Evolutionary conservation across 2,113 vertebrate genomes (phyloP).

Genomic region (Cepphus grylle): DNA sequence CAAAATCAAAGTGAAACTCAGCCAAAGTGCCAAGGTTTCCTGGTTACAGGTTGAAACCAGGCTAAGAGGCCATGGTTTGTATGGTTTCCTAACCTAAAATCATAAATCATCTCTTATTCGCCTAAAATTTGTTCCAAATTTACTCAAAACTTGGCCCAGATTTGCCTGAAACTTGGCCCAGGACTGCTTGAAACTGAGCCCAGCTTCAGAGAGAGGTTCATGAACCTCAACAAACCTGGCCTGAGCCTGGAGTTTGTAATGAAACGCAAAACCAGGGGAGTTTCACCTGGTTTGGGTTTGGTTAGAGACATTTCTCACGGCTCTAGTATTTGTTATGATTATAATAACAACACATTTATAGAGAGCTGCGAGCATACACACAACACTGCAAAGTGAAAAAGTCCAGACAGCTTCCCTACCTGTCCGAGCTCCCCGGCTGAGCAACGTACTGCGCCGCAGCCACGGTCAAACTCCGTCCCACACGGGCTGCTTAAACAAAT

Average conservation of each 20-base stretch:
- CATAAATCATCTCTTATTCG: constrained; percentile 33
- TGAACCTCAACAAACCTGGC: constrained; percentile 45
- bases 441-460: not conserved
- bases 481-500: not conserved
- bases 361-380: not conserved
- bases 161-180: constrained; percentile 25
- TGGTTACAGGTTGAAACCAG: constrained; percentile 22
- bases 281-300: constrained; percentile 51
- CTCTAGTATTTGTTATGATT: constrained; percentile 7
- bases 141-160: constrained; percentile 32
- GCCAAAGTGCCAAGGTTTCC: not conserved
- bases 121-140: constrained; percentile 49
- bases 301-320: constrained; percentile 9
- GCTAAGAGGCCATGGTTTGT: not conserved
- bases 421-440: not conserved
- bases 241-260: not conserved
- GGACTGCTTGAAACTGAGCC: constrained; percentile 43
- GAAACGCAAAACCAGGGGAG: constrained; percentile 20
- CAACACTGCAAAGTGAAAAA: not conserved
- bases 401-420: not conserved
- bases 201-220: constrained; percentile 41
- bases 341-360: not conserved
- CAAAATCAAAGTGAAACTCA: constrained; percentile 3
- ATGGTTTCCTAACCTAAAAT: constrained; percentile 26
- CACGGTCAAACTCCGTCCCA: not conserved